A percentile compares a stretch with the other conserved stretches of the same genome.
Conservation (phyloP, 2,888 invertebrate species). For the Parelbella ahira region DNA sequence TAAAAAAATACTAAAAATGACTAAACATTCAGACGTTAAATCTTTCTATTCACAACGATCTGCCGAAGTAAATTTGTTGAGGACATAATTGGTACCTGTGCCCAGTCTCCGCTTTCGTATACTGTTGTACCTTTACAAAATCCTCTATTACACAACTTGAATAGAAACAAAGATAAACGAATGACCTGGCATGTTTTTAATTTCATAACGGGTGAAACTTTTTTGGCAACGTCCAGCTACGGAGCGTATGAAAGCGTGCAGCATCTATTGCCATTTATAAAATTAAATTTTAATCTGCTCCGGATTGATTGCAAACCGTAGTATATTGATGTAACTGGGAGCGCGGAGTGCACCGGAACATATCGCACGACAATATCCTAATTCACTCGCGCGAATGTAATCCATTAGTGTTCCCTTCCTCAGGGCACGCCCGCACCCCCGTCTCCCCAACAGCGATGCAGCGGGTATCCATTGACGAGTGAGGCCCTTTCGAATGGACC, state of each 20-base stretch:
- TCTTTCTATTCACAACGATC: too few relatives aligned
- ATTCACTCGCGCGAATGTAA: conserved; percentile 79
- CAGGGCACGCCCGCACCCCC: conserved; percentile 34
- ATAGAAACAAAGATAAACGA: too few relatives aligned
- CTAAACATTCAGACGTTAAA: too few relatives aligned
- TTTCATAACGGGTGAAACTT: neutral
- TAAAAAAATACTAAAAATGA: too few relatives aligned
- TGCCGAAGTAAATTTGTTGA: too few relatives aligned
- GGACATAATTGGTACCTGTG: too few relatives aligned
- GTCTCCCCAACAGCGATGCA: conserved; percentile 43
- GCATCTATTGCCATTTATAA: conserved; percentile 16
- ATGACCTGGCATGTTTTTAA: too few relatives aligned
- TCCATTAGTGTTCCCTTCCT: conserved; percentile 69
- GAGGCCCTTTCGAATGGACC: too few relatives aligned
- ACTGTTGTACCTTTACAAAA: too few relatives aligned
- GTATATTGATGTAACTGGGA: conserved; percentile 24
- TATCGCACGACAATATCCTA: conserved; percentile 79
- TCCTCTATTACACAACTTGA: too few relatives aligned
- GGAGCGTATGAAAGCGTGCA: conserved; percentile 3
- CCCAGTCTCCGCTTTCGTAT: too few relatives aligned
- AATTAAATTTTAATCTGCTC: conserved; percentile 34
- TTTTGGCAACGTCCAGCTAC: neutral
- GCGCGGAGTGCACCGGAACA: conserved; percentile 72
- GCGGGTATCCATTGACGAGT: too few relatives aligned
- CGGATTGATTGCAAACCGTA: conserved; percentile 20